Percentiles rank a stretch among this genome's conserved stretches.
These are phyloP conservation scores for Caenorhabditis sp. DNA, from an alignment of 2,888 invertebrate genomes.

Conservation along the genomic window DNA sequence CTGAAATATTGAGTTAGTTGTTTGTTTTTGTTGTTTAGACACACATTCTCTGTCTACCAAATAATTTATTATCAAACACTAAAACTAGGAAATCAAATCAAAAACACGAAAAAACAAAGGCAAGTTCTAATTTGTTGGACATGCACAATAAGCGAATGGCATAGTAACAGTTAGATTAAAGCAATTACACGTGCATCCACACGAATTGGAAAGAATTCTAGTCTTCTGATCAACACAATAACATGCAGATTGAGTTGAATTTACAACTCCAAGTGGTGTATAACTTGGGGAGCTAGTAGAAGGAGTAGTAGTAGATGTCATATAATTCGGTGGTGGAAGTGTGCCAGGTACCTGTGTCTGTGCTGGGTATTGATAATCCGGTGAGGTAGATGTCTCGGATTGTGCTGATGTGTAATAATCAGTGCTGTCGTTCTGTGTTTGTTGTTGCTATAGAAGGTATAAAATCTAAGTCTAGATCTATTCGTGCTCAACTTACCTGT, in stretches of 20 bases:
- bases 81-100: too few species aligned
- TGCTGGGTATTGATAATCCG: background rate
- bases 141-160: constrained; percentile 51
- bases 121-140: constrained; percentile 38
- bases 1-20: constrained; percentile 4
- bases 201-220: constrained; percentile 28
- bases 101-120: background rate
- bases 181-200: constrained; percentile 56
- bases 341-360: constrained; percentile 32
- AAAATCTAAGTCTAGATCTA: too few species aligned
- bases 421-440: too few species aligned
- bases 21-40: background rate
- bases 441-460: too few species aligned
- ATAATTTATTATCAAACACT: too few species aligned
- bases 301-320: constrained; percentile 7
- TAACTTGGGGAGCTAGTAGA: constrained; percentile 8
- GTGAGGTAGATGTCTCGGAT: too few species aligned
- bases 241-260: constrained; percentile 32
- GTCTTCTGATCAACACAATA: constrained; percentile 51
- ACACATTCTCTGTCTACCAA: too few species aligned
- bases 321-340: constrained; percentile 22
- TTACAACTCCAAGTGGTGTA: background rate
- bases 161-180: constrained; percentile 43
- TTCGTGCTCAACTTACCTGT: constrained; percentile 1
- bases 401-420: too few species aligned